These are phyloP conservation scores for Silurus lanzhouensis DNA, from an alignment of 2,797 vertebrate genomes.

Conservation along the genomic window DNA sequence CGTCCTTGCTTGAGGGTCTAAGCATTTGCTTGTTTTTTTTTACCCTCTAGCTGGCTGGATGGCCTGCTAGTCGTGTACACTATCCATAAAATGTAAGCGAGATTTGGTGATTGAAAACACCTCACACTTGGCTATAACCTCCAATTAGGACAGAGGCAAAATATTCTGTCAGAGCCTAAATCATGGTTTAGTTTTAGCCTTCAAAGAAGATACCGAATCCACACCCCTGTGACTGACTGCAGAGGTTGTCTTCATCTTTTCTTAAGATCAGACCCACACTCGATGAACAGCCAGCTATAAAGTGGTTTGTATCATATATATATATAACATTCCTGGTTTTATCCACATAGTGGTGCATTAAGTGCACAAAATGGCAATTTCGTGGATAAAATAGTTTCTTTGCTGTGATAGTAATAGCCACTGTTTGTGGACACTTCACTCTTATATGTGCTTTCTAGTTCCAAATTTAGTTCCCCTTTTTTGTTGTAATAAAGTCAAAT, in stretches of 20 bases:
- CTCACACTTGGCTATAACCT: not conserved
- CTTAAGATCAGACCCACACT: conserved; percentile 2
- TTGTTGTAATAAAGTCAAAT: not conserved
- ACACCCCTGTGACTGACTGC: not conserved
- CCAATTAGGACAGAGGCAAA: not conserved
- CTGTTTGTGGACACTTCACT: not conserved
- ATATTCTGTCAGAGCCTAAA: not conserved
- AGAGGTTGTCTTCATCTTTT: conserved; percentile 3
- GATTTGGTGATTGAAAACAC: not conserved
- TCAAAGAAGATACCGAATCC: not conserved
- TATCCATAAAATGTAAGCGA: not conserved
- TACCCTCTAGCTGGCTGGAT: not conserved
- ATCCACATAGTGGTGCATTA: not conserved
- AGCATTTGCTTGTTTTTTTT: not conserved
- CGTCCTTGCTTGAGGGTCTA: not conserved
- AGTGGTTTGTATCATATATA: not conserved
- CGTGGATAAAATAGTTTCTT: not conserved
- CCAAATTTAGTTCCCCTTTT: not conserved
- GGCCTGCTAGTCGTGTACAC: not conserved
- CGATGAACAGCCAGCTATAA: not conserved
- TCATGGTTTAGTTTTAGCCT: not conserved
- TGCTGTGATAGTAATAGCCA: not conserved
- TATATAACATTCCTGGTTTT: not conserved
- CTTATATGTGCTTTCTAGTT: not conserved
- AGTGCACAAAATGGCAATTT: not conserved